Evolutionary conservation across 2,797 vertebrate genomes (phyloP).

Genomic region (Schizopygopsis malacanthus): DNA sequence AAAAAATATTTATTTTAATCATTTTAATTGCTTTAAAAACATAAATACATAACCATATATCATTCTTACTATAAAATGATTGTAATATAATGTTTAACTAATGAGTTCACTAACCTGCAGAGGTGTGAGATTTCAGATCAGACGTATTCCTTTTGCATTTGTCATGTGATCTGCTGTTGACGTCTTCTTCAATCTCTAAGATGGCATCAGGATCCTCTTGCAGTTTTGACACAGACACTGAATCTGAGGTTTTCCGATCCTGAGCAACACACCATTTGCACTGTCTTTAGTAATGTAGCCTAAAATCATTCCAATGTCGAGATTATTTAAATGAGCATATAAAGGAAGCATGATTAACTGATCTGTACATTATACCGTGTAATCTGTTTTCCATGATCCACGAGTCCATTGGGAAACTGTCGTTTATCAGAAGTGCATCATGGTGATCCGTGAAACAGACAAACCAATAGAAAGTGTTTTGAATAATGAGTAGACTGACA

Average conservation of each 20-base stretch:
- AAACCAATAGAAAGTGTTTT: background rate
- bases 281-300: constrained; percentile 1
- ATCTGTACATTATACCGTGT: constrained; percentile 67
- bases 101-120: constrained; percentile 55
- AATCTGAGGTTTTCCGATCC: constrained; percentile 39
- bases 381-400: constrained; percentile 63
- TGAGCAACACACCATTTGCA: constrained; percentile 34
- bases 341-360: background rate
- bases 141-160: constrained; percentile 47
- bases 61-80: background rate
- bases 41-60: background rate
- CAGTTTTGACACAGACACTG: constrained; percentile 32
- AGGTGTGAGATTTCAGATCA: constrained; percentile 42
- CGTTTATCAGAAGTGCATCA: constrained; percentile 47
- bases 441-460: constrained; percentile 52
- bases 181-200: constrained; percentile 54
- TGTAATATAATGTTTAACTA: background rate
- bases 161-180: constrained; percentile 36
- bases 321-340: background rate
- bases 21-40: background rate
- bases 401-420: constrained; percentile 61
- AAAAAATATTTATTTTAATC: background rate
- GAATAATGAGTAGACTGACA: background rate
- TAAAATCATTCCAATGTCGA: background rate
- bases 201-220: constrained; percentile 43